A percentile compares a stretch with the other conserved stretches of the same genome.
phyloP scores from a whole-genome alignment of 2,888 invertebrate species.

The Dendrolimus pini region DNA sequence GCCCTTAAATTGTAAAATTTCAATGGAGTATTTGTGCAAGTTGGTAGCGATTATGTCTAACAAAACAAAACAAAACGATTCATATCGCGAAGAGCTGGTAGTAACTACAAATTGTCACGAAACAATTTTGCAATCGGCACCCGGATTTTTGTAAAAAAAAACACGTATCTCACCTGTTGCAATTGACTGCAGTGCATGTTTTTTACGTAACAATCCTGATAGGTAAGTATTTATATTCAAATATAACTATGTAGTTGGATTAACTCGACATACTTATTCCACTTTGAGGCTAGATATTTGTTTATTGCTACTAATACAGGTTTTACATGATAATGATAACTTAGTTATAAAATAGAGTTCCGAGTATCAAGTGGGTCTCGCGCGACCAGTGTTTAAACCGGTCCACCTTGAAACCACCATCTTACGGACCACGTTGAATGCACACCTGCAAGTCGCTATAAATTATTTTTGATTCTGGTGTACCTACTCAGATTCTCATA shows the following conservation, averaged over 20 bases:
- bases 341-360: constrained; percentile 22
- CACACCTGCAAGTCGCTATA: constrained; percentile 40
- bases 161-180: constrained; percentile 27
- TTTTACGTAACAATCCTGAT: constrained; percentile 17
- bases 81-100: not conserved
- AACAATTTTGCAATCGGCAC: constrained; percentile 22
- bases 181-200: constrained; percentile 16
- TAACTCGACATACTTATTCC: constrained; percentile 2
- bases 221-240: constrained; percentile 10
- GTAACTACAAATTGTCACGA: constrained; percentile 16
- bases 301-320: constrained; percentile 13
- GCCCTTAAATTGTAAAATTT: no score
- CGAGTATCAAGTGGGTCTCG: constrained; percentile 35
- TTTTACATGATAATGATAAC: constrained; percentile 15
- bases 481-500: constrained; percentile 30
- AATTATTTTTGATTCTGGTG: constrained; percentile 42
- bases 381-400: constrained; percentile 41
- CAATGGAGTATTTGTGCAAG: not conserved
- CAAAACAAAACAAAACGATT: not conserved
- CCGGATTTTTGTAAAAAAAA: constrained; percentile 20
- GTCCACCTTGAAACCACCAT: constrained; percentile 57
- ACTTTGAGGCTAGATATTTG: not conserved
- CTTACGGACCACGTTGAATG: constrained; percentile 36
- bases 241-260: constrained; percentile 4
- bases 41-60: not conserved